These are phyloP conservation scores for Philereme transversata DNA, from an alignment of 2,888 invertebrate species.

Conservation along the genomic window DNA sequence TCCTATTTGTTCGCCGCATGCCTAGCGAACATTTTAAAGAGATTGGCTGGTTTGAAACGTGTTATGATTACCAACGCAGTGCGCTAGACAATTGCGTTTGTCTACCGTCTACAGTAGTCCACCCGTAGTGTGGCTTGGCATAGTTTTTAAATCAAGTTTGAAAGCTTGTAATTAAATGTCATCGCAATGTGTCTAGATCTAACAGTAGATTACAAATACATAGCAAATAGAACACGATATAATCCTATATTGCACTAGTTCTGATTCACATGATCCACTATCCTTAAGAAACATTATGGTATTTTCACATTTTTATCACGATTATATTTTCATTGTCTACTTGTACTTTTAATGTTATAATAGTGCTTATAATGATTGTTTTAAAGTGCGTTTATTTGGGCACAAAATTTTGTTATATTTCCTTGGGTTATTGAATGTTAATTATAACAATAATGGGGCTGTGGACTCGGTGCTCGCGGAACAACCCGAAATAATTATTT, in stretches of 20 bases:
- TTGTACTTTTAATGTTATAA: constrained; percentile 33
- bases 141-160: constrained; percentile 22
- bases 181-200: constrained; percentile 26
- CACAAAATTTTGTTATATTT: constrained; percentile 50
- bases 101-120: constrained; percentile 1
- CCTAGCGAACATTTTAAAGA: background rate
- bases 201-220: constrained; percentile 18
- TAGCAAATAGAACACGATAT: constrained; percentile 26
- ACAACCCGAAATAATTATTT: constrained; percentile 11
- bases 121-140: constrained; percentile 30
- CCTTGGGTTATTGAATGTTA: constrained; percentile 6
- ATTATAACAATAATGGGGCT: constrained; percentile 14
- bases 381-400: constrained; percentile 54
- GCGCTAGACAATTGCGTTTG: background rate
- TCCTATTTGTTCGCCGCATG: background rate
- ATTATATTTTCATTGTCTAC: constrained; percentile 18
- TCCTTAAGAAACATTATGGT: constrained; percentile 12
- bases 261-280: constrained; percentile 11
- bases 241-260: constrained; percentile 29
- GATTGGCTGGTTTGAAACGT: background rate
- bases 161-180: constrained; percentile 31
- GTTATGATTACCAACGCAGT: constrained; percentile 9
- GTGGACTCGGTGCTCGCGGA: constrained; percentile 23
- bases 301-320: constrained; percentile 14
- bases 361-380: constrained; percentile 56